Conservation (phyloP, 2,888 invertebrate species). For the Eremobia ochroleuca region DNA sequence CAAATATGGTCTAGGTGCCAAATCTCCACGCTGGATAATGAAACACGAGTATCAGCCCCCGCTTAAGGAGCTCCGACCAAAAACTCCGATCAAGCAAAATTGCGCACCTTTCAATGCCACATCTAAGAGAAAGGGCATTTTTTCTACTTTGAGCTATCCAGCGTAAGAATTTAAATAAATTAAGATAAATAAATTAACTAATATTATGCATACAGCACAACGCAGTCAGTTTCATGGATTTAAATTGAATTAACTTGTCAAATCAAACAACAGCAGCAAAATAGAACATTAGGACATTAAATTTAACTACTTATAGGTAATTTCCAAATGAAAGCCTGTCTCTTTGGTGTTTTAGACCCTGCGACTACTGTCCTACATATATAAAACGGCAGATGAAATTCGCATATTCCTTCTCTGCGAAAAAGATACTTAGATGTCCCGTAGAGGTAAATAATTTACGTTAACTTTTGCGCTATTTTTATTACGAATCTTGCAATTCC, state of each 20-base stretch:
- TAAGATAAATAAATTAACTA: slow-evolving; percentile 1
- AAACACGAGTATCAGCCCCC: slow-evolving; percentile 87
- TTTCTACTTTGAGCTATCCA: slow-evolving; percentile 76
- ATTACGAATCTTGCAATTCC: not conserved
- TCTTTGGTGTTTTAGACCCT: slow-evolving; percentile 75
- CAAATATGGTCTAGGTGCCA: slow-evolving; percentile 80
- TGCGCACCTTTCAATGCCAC: slow-evolving; percentile 87
- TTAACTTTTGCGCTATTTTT: not conserved
- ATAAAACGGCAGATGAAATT: slow-evolving; percentile 85
- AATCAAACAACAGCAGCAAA: not conserved
- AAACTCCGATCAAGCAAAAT: slow-evolving; percentile 73
- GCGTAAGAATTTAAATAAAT: slow-evolving; percentile 86
- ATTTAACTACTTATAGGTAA: not conserved
- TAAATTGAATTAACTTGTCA: not conserved
- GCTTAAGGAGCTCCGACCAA: slow-evolving; percentile 71
- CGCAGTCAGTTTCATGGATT: not conserved
- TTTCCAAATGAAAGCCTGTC: not conserved
- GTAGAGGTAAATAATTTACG: slow-evolving; percentile 77
- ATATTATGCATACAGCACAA: not conserved
- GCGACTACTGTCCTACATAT: slow-evolving; percentile 83
- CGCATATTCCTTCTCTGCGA: slow-evolving; percentile 84
- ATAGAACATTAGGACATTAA: not conserved
- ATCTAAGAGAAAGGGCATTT: slow-evolving; percentile 81
- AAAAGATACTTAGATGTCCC: slow-evolving; percentile 83
- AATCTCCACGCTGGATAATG: slow-evolving; percentile 80